phyloP scores from a whole-genome alignment of 2,113 vertebrate species.

The Chelonoidis abingdonii region DNA sequence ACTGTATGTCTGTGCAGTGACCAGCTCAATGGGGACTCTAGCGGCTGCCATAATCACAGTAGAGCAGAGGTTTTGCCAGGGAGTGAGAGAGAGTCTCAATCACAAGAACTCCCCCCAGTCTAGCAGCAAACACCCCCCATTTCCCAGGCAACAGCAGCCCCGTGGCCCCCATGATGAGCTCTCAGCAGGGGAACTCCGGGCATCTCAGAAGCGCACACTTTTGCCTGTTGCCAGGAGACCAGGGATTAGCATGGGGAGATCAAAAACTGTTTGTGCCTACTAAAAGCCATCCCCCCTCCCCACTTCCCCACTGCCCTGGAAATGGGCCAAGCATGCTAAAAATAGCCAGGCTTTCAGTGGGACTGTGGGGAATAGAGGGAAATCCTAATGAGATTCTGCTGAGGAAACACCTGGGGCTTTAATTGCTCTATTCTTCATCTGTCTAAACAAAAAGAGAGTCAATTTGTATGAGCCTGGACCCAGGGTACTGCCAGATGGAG shows the following conservation, averaged over 20 bases:
- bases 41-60: not conserved
- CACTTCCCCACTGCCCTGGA: not conserved
- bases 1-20: not conserved
- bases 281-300: not conserved
- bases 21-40: not conserved
- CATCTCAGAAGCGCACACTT: not conserved
- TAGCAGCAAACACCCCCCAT: not conserved
- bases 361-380: constrained; percentile 10
- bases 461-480: not conserved
- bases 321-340: not conserved
- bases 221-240: constrained; percentile 8
- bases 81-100: not conserved
- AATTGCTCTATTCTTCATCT: not conserved
- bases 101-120: not conserved
- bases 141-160: not conserved
- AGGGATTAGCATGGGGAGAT: not conserved
- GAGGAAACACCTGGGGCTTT: constrained; percentile 27
- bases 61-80: not conserved
- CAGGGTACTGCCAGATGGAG: not conserved
- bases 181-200: not conserved
- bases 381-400: not conserved
- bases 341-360: not conserved
- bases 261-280: not conserved
- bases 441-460: not conserved
- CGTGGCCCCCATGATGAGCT: not conserved